Evolutionary conservation across 2,888 invertebrate genomes (phyloP).

Genomic region (Steinernema scapterisci): DNA sequence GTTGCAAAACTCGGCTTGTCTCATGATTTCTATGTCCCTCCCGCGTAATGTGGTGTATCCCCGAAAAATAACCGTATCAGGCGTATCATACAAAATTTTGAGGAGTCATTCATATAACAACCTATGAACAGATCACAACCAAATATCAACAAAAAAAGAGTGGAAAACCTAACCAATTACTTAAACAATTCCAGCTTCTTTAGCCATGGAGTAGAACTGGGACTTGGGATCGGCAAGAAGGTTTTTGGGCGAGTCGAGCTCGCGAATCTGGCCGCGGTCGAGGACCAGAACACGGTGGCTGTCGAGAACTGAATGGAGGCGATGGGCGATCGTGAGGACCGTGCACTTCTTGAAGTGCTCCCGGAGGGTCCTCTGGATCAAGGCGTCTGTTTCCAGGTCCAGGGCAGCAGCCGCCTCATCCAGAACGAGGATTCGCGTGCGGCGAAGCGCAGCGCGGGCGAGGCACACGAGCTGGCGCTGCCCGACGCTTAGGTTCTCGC

Average conservation of each 20-base stretch:
- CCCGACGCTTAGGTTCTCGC: constrained; percentile 26
- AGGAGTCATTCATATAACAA: too few relatives aligned
- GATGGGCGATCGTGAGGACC: constrained; percentile 71
- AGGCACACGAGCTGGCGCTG: constrained; percentile 63
- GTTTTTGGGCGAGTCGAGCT: constrained; percentile 76
- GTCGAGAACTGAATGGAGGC: constrained; percentile 80
- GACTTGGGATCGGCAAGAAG: constrained; percentile 75
- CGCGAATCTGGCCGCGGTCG: constrained; percentile 76
- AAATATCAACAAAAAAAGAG: too few relatives aligned
- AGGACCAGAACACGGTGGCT: constrained; percentile 81
- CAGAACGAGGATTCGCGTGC: constrained; percentile 66
- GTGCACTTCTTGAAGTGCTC: constrained; percentile 81
- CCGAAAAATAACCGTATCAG: too few relatives aligned
- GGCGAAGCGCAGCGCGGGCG: constrained; percentile 70
- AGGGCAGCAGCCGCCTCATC: constrained; percentile 72
- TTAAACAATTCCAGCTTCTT: constrained; percentile 42
- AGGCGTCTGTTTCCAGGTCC: constrained; percentile 59
- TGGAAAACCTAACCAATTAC: too few relatives aligned
- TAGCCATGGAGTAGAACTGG: constrained; percentile 75
- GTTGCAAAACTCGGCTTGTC: too few relatives aligned
- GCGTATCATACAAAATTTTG: too few relatives aligned
- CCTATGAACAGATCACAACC: too few relatives aligned
- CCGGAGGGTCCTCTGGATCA: constrained; percentile 76
- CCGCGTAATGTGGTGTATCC: too few relatives aligned
- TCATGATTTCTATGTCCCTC: too few relatives aligned